A percentile compares a stretch with the other conserved stretches of the same genome.
phyloP scores from a whole-genome alignment of 2,113 vertebrate genomes.

The Oreocharis arfaki region DNA sequence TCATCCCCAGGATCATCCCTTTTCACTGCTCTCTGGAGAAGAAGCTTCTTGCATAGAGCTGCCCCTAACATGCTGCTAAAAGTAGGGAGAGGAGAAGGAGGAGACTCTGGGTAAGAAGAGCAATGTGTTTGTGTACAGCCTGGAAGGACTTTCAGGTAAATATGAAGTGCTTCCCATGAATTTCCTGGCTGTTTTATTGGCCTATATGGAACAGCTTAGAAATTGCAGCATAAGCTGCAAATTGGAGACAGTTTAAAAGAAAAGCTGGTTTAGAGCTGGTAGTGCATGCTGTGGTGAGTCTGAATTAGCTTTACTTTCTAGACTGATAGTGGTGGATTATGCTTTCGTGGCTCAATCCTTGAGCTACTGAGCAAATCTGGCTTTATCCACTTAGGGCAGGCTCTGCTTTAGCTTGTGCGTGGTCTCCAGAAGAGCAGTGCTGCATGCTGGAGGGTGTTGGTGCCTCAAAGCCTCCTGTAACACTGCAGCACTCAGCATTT shows the following conservation, averaged over 20 bases:
- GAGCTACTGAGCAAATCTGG: neutral
- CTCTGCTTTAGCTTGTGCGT: accelerated
- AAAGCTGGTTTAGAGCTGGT: neutral
- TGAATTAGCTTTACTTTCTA: neutral
- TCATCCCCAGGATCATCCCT: neutral
- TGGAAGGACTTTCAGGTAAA: neutral
- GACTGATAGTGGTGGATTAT: neutral
- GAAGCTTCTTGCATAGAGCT: neutral
- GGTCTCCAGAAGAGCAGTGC: neutral
- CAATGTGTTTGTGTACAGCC: neutral
- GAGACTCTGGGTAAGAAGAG: neutral
- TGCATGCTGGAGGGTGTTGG: neutral
- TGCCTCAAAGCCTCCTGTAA: neutral
- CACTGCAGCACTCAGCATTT: neutral
- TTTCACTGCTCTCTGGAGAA: neutral
- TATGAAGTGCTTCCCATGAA: neutral
- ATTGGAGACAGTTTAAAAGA: neutral
- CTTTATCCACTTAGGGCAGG: neutral
- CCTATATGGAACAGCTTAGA: neutral
- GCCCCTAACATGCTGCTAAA: neutral
- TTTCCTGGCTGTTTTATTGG: neutral
- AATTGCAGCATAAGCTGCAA: neutral
- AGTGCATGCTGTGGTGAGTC: neutral
- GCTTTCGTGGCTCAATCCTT: neutral
- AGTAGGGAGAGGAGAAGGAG: neutral